Conservation (phyloP, 2,113 vertebrate genomes). For the Chloropsis cyanopogon region DNA sequence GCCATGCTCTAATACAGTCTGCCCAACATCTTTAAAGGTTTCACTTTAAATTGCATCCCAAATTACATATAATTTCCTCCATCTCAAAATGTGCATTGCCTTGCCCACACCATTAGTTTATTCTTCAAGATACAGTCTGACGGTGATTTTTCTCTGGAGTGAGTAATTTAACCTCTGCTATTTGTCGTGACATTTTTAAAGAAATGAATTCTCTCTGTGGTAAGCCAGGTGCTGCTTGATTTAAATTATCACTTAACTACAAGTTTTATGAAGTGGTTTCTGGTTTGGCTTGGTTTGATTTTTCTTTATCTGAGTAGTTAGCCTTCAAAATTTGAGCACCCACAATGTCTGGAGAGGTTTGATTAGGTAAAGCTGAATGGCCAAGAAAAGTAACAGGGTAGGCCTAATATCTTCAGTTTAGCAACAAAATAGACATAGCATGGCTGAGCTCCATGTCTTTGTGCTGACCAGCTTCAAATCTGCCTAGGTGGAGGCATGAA, state of each 20-base stretch:
- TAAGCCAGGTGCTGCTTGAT: not conserved
- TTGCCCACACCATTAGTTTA: not conserved
- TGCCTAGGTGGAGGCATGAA: not conserved
- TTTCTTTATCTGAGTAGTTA: not conserved
- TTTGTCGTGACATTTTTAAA: slow-evolving; percentile 3
- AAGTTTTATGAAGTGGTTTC: not conserved
- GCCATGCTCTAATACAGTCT: not conserved
- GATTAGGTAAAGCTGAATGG: not conserved
- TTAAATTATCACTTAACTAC: not conserved
- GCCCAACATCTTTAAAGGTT: not conserved
- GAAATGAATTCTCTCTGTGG: slow-evolving; percentile 8
- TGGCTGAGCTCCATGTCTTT: not conserved
- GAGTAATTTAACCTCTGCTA: not conserved
- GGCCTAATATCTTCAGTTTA: not conserved
- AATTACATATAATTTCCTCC: not conserved
- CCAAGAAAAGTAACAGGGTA: not conserved
- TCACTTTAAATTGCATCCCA: not conserved
- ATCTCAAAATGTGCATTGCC: not conserved
- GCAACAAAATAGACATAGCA: not conserved
- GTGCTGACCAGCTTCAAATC: not conserved
- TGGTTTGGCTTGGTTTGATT: not conserved
- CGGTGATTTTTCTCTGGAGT: slow-evolving; percentile 23
- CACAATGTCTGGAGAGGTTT: not conserved
- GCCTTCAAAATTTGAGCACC: not conserved
- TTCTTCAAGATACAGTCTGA: not conserved